phyloP scores from a whole-genome alignment of 2,797 vertebrate genomes.

The Epinephelus awoara region DNA sequence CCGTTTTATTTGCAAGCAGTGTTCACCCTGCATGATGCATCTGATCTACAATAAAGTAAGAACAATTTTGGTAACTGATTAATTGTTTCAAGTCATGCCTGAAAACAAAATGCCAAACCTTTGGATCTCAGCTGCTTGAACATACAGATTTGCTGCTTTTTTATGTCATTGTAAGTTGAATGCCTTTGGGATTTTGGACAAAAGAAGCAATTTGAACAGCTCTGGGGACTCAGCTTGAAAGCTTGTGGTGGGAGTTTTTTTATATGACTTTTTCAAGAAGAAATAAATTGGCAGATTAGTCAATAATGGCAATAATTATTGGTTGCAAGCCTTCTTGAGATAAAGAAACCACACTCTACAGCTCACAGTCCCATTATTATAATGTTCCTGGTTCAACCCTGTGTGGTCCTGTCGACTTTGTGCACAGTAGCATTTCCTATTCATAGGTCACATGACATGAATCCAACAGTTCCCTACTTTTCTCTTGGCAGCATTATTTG shows the following conservation, averaged over 20 bases:
- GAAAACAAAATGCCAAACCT: background rate
- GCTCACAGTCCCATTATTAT: background rate
- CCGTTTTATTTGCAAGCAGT: background rate
- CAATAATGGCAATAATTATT: background rate
- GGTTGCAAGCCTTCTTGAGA: background rate
- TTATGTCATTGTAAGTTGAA: background rate
- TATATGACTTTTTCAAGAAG: too few relatives aligned
- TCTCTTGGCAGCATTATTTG: conserved; percentile 7
- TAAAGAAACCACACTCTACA: background rate
- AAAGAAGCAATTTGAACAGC: background rate
- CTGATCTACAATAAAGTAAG: background rate
- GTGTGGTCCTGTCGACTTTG: conserved; percentile 28
- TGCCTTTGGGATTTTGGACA: background rate
- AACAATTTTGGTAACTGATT: background rate
- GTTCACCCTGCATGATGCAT: background rate
- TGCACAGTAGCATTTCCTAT: conserved; percentile 33
- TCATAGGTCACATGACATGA: conserved; percentile 13
- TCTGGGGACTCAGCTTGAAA: too few relatives aligned
- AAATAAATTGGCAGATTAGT: background rate
- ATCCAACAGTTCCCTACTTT: background rate
- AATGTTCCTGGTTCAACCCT: background rate
- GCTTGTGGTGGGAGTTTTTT: too few relatives aligned
- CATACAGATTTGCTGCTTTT: background rate
- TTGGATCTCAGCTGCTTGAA: background rate
- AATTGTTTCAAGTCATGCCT: background rate